A percentile compares a stretch with the other conserved stretches of the same genome.
Evolutionary conservation across 2,888 invertebrate genomes (phyloP).

Genomic region (Oscheius myriophilus): DNA sequence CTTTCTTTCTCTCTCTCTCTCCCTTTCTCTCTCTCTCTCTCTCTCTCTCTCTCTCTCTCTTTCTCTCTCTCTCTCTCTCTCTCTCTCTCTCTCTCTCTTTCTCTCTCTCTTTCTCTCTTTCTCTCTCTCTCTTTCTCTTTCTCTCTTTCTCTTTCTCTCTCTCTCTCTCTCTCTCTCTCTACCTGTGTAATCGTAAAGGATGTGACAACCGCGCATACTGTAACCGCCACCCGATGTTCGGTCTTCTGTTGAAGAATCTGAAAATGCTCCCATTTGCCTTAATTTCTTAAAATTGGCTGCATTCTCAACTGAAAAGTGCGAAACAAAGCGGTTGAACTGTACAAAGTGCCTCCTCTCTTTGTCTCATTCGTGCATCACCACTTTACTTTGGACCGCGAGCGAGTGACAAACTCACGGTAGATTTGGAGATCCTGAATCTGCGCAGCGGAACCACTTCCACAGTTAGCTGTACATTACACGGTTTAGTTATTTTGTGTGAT

Average conservation of each 20-base stretch:
- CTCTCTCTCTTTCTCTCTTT: slow-evolving; percentile 31
- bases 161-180: not conserved
- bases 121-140: slow-evolving; percentile 14
- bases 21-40: not conserved
- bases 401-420: slow-evolving; percentile 3
- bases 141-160: not conserved
- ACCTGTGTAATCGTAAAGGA: slow-evolving; percentile 66
- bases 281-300: not conserved
- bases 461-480: not conserved
- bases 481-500: not conserved
- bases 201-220: slow-evolving; percentile 64
- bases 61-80: slow-evolving; percentile 14
- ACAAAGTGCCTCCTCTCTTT: not conserved
- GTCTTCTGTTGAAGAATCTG: slow-evolving; percentile 55
- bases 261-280: not conserved
- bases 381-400: not conserved
- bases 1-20: slow-evolving; percentile 5
- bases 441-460: slow-evolving; percentile 6
- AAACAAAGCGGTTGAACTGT: slow-evolving; percentile 1
- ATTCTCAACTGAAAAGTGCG: slow-evolving; percentile 6
- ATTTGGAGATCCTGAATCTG: slow-evolving; percentile 6
- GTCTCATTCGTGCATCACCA: not conserved
- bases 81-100: not conserved
- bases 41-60: slow-evolving; percentile 28
- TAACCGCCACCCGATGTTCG: slow-evolving; percentile 64